Percentiles rank a stretch among this genome's conserved stretches.
Evolutionary conservation across 1,140 invertebrate genomes (phyloP).

Genomic region (Eupeodes corollae): DNA sequence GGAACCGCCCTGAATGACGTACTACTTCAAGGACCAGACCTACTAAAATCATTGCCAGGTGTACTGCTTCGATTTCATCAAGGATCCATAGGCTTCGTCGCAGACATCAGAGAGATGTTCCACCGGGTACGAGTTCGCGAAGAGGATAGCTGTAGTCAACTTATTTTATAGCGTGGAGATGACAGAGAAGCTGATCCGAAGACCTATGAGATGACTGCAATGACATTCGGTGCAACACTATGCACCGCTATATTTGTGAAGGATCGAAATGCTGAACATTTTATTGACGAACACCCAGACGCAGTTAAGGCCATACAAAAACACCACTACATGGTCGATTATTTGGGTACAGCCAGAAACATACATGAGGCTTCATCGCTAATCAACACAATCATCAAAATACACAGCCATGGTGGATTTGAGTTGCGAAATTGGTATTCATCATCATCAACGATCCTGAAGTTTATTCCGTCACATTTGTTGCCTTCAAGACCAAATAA

Average conservation of each 20-base stretch:
- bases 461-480: no score
- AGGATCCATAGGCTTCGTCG: conserved; percentile 11
- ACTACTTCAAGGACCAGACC: conserved; percentile 16
- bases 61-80: conserved; percentile 25
- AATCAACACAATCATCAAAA: conserved; percentile 10
- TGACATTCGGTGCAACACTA: conserved; percentile 26
- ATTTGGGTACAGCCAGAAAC: conserved; percentile 22
- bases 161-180: conserved; percentile 20
- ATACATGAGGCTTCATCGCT: conserved; percentile 10
- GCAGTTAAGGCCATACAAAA: conserved; percentile 18
- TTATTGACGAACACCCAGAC: conserved; percentile 6
- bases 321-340: conserved; percentile 38
- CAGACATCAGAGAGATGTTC: conserved; percentile 34
- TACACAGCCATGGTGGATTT: conserved; percentile 10
- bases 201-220: conserved; percentile 17
- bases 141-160: conserved; percentile 15
- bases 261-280: conserved; percentile 15
- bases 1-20: conserved; percentile 15
- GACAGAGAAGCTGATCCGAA: conserved; percentile 8
- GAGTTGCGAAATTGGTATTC: conserved; percentile 21
- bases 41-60: conserved; percentile 16
- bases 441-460: conserved; percentile 4
- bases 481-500: no score
- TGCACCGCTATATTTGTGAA: conserved; percentile 16
- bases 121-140: conserved; percentile 17